Evolutionary conservation across 2,113 vertebrate species (phyloP), one percentile per base, ranked within the genome.

Genomic region (Sciurus niger): DNA sequence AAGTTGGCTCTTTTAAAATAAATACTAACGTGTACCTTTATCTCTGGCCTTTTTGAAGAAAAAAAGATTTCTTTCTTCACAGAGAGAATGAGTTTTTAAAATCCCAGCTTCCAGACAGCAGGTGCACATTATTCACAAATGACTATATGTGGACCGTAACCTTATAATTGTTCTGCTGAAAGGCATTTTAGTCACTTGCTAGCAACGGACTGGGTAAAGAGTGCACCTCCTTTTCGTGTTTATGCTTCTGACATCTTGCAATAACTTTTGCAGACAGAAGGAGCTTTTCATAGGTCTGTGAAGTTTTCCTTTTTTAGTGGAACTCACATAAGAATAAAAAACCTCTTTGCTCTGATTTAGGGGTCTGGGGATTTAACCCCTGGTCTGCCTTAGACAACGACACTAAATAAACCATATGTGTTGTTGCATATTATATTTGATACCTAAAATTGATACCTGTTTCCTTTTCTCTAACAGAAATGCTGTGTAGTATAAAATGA

Each of bases 151-250:
- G 70, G 86, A 86, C 43, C 74, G 11, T 43, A 90, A 65, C 68
- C 90, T 95, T 83, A 34, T 78, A 82, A 88, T 93, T 92, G 77
- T 63, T 89, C 84, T 85, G n/a, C 37, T 88, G 93, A 97, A 96
- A 97, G 97, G 89, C 40, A 78, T 70, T 78, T 94, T 58, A 83
- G 87, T 92, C 90, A 83, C 92, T 92, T 70, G 48, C 60, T 88
- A 55, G 90, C 65, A 89, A 82, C 67, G 48, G 46, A 84, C 51
- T 68, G 12, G 83, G 51, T 73, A 55, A 85, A 80, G 32, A 14
- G 34, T 6, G 2, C 20, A 40, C 87, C 48, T 93, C 53, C 28
- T 65, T 94, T n/a, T 37, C 37, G 91, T 84, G 63, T 82, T 76
- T n/a, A 65, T 84, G 48, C 28, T 6, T 72, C n/a, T 89, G 80